Evolutionary conservation across 2,888 invertebrate species (phyloP).

Genomic region (Theodoxus fluviatilis): DNA sequence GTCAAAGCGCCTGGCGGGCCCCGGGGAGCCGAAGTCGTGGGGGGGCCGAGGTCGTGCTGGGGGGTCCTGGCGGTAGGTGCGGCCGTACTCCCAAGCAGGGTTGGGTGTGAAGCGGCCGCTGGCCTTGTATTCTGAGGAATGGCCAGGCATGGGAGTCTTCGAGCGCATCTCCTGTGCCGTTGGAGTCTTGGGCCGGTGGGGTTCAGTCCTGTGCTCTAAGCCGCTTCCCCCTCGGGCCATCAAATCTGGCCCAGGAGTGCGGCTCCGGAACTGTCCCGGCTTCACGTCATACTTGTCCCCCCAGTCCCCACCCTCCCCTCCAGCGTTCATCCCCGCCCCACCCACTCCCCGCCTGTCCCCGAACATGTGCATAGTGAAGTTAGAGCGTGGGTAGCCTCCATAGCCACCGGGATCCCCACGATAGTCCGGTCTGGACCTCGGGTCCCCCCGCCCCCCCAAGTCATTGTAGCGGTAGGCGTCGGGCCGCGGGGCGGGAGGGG

Average conservation of each 20-base stretch:
- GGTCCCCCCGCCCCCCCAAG: constrained; percentile 24
- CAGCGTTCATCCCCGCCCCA: constrained; percentile 33
- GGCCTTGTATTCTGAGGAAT: constrained; percentile 30
- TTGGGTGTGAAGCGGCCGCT: constrained; percentile 38
- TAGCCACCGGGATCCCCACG: constrained; percentile 16
- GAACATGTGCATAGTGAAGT: constrained; percentile 30
- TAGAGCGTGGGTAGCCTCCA: constrained; percentile 34
- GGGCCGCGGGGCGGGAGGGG: constrained; percentile 49
- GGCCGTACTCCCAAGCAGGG: constrained; percentile 37
- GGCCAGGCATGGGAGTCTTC: constrained; percentile 57
- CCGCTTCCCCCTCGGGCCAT: constrained; percentile 50
- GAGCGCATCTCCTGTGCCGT: constrained; percentile 61
- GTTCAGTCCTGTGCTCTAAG: constrained; percentile 49
- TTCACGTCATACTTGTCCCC: constrained; percentile 34
- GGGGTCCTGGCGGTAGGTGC: constrained; percentile 32
- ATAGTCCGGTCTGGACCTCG: constrained; percentile 25
- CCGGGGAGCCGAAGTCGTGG: constrained; percentile 35
- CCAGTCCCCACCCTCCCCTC: constrained; percentile 27
- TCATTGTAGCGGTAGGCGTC: constrained; percentile 36
- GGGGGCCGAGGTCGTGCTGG: constrained; percentile 30
- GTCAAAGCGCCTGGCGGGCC: constrained; percentile 30
- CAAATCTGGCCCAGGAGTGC: constrained; percentile 66
- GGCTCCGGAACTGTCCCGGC: constrained; percentile 58
- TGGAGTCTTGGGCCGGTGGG: constrained; percentile 57
- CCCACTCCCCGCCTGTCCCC: constrained; percentile 37